A percentile compares a stretch with the other conserved stretches of the same genome.
phyloP scores from a whole-genome alignment of 2,888 invertebrate species.

The Drosophila austrosaltans region DNA sequence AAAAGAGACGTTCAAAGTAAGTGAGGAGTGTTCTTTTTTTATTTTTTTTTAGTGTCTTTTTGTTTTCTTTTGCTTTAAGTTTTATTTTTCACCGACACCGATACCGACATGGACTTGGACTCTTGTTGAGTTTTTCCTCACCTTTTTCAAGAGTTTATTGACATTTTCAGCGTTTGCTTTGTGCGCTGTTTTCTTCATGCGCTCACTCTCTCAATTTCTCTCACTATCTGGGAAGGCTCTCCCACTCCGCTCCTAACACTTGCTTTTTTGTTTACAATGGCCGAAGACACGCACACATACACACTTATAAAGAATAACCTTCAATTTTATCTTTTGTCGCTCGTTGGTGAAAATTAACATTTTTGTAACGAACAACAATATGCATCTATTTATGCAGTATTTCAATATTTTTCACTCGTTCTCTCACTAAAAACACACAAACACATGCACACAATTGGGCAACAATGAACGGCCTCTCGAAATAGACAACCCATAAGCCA shows the following conservation, averaged over 20 bases:
- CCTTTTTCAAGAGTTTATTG: constrained; percentile 79
- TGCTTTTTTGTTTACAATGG: constrained; percentile 59
- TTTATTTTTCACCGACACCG: constrained; percentile 43
- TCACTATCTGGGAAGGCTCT: constrained; percentile 20
- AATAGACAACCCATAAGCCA: constrained; percentile 30
- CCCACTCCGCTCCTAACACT: constrained; percentile 38
- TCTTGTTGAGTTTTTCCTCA: constrained; percentile 79
- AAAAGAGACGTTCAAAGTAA: not conserved
- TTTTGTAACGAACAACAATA: constrained; percentile 29
- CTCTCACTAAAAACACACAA: constrained; percentile 7
- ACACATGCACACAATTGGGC: constrained; percentile 33
- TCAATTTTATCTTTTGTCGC: constrained; percentile 70
- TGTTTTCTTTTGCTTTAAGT: constrained; percentile 62
- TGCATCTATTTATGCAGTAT: constrained; percentile 35
- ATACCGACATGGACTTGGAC: constrained; percentile 41
- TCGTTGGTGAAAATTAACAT: constrained; percentile 50
- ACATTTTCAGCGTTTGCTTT: constrained; percentile 78
- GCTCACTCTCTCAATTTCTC: constrained; percentile 41
- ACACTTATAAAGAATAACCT: constrained; percentile 65
- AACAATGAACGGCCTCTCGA: constrained; percentile 44
- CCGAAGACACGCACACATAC: constrained; percentile 37
- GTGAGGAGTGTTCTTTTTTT: constrained; percentile 52
- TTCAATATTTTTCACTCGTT: constrained; percentile 30
- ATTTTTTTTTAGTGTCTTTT: constrained; percentile 64
- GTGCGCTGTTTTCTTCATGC: constrained; percentile 70